These are phyloP conservation scores for Balaeniceps rex DNA, from an alignment of 2,113 vertebrate species.

Conservation along the genomic window DNA sequence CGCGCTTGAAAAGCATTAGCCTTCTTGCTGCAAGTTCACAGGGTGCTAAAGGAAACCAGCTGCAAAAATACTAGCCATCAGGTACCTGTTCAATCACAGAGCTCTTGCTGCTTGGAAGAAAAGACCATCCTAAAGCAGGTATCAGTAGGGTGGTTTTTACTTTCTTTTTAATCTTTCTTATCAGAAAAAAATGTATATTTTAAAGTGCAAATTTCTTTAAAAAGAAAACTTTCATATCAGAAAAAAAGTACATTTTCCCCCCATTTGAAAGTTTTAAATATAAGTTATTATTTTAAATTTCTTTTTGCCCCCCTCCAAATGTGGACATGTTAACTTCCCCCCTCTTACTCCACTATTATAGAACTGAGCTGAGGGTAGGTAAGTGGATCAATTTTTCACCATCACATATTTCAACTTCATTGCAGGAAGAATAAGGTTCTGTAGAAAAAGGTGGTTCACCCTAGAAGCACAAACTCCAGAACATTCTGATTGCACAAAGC, in stretches of 20 bases:
- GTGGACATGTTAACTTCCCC: rapidly evolving
- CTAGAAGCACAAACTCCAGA: background rate
- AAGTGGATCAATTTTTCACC: background rate
- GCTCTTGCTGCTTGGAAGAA: background rate
- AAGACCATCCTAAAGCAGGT: background rate
- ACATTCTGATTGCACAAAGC: background rate
- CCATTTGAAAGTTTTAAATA: background rate
- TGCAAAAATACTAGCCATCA: background rate
- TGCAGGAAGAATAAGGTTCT: background rate
- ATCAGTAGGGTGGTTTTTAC: background rate
- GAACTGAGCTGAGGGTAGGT: background rate
- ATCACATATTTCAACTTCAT: background rate
- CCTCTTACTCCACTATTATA: background rate
- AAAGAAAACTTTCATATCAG: background rate
- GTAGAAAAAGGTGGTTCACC: background rate
- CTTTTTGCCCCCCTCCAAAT: background rate
- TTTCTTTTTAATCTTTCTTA: background rate
- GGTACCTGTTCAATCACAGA: background rate
- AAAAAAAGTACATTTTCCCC: background rate
- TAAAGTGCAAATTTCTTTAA: background rate
- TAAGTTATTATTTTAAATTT: background rate
- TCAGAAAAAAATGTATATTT: background rate
- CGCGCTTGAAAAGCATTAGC: background rate
- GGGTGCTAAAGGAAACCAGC: background rate
- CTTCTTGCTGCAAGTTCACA: background rate